Conservation (phyloP, 2,888 invertebrate species). For the Apocheima hispidaria region DNA sequence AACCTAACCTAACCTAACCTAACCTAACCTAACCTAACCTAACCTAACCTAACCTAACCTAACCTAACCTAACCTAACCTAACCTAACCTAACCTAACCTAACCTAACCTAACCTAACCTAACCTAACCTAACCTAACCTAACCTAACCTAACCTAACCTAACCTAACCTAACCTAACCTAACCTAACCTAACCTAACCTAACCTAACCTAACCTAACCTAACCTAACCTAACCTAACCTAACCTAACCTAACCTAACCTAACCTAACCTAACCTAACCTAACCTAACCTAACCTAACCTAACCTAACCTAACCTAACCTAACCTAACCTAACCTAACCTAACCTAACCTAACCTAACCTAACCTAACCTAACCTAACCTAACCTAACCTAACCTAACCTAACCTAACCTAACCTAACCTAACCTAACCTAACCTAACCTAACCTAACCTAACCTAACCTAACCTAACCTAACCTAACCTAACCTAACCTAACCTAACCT, state of each 20-base stretch:
- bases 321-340: background rate
- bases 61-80: constrained; percentile 32
- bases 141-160: background rate
- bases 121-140: constrained; percentile 15
- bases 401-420: background rate
- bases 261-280: background rate
- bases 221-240: background rate
- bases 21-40: constrained; percentile 40
- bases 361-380: background rate
- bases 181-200: background rate
- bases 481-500: background rate
- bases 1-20: constrained; percentile 48
- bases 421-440: background rate
- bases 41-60: constrained; percentile 34
- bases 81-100: constrained; percentile 35
- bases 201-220: background rate
- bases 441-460: background rate
- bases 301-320: background rate
- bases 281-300: background rate
- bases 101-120: constrained; percentile 36
- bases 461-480: background rate
- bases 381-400: background rate
- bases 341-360: background rate
- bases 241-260: background rate
- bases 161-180: background rate